Conservation (phyloP, 1,140 invertebrate genomes). For the Solenopsis fugax region DNA sequence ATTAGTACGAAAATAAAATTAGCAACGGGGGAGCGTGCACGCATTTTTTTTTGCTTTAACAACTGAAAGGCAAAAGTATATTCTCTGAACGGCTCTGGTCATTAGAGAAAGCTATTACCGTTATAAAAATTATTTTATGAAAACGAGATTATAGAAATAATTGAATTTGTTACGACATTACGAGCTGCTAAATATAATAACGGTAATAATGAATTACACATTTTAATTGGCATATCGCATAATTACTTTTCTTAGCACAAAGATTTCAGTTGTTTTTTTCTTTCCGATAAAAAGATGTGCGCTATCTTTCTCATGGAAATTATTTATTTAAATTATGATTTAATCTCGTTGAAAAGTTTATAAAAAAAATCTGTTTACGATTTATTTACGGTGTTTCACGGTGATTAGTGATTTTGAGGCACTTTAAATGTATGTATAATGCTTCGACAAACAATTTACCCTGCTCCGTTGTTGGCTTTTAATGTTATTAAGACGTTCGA, state of each 20-base stretch:
- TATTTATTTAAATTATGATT: constrained; percentile 8
- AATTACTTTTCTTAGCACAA: not conserved
- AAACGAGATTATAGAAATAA: constrained; percentile 18
- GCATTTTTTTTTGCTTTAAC: constrained; percentile 54
- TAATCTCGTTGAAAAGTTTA: not conserved
- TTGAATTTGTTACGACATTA: constrained; percentile 12
- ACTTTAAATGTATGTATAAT: not conserved
- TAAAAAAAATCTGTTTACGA: not conserved
- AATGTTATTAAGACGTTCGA: constrained; percentile 32
- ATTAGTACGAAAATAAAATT: constrained; percentile 59
- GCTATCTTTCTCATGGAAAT: not conserved
- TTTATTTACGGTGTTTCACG: not conserved
- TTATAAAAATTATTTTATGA: constrained; percentile 17
- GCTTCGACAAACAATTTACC: constrained; percentile 9
- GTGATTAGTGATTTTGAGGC: not conserved
- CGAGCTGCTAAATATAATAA: not conserved
- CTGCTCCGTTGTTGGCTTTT: constrained; percentile 5
- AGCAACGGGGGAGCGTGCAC: constrained; percentile 42
- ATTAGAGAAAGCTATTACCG: not conserved
- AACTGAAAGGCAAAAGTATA: constrained; percentile 33
- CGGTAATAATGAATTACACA: not conserved
- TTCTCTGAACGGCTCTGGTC: constrained; percentile 3
- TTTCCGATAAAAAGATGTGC: constrained; percentile 6
- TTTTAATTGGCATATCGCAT: not conserved
- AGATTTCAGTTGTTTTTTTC: not conserved